These are phyloP conservation scores for Platyscapa corneri DNA, from an alignment of 1,140 invertebrate genomes.

Conservation along the genomic window DNA sequence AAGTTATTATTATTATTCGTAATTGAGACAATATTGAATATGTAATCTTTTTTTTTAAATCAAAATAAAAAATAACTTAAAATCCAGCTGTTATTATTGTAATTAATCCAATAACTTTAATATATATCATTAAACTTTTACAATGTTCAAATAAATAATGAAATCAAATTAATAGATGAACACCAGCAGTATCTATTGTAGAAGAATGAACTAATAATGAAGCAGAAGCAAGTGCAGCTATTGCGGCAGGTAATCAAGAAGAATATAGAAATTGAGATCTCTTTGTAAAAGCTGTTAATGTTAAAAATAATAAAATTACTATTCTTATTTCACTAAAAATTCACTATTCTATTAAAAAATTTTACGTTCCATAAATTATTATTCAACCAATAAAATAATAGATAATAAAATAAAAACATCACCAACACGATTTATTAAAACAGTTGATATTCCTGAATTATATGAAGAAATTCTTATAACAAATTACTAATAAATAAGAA, in stretches of 20 bases:
- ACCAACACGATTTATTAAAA: not conserved
- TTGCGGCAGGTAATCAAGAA: constrained; percentile 80
- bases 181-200: constrained; percentile 82
- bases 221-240: constrained; percentile 81
- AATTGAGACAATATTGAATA: constrained; percentile 82
- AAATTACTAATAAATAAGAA: no score
- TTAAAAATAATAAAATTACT: not conserved
- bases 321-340: no score
- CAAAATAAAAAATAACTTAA: constrained; percentile 78
- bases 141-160: constrained; percentile 61
- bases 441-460: no score
- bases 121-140: constrained; percentile 60
- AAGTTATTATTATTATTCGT: constrained; percentile 79
- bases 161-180: constrained; percentile 83
- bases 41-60: constrained; percentile 84
- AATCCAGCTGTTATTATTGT: constrained; percentile 79
- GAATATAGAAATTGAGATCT: constrained; percentile 80
- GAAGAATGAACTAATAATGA: constrained; percentile 85
- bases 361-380: not conserved
- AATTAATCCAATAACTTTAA: constrained; percentile 71
- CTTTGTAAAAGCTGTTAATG: not conserved
- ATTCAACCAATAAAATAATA: not conserved
- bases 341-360: no score
- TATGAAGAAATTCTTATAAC: no score
- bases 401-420: not conserved